phyloP scores from a whole-genome alignment of 2,113 vertebrate species.

The Hyperopisus bebe region DNA sequence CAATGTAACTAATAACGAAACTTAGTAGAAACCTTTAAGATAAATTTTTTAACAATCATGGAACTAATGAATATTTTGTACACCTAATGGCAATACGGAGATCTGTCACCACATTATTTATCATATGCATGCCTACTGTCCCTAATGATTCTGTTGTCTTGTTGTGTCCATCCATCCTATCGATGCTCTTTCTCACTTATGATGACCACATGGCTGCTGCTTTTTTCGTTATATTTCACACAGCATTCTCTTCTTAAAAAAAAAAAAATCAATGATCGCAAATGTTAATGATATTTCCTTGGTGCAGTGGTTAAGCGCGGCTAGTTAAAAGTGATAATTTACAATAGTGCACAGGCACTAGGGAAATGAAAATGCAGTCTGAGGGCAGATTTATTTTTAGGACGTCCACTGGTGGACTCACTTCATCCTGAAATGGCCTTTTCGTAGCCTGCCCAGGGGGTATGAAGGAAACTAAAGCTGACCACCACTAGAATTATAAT shows the following conservation, averaged over 20 bases:
- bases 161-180: neutral
- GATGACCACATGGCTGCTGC: neutral
- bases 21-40: neutral
- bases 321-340: conserved; percentile 4
- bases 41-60: neutral
- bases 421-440: neutral
- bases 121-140: neutral
- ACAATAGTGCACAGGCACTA: neutral
- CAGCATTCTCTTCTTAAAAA: neutral
- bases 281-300: neutral
- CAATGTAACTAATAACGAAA: neutral
- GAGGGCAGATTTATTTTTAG: conserved; percentile 5
- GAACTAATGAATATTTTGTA: neutral
- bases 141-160: neutral
- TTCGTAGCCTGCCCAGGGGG: neutral
- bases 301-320: neutral
- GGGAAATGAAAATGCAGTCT: neutral
- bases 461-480: neutral
- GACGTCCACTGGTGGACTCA: neutral
- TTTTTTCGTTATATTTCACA: neutral
- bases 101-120: neutral
- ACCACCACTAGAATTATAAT: conserved; percentile 10
- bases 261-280: neutral
- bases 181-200: neutral
- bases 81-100: neutral